A percentile compares a stretch with the other conserved stretches of the same genome.
phyloP scores from a whole-genome alignment of 1,140 invertebrate genomes.

The Hylaeus anthracinus region DNA sequence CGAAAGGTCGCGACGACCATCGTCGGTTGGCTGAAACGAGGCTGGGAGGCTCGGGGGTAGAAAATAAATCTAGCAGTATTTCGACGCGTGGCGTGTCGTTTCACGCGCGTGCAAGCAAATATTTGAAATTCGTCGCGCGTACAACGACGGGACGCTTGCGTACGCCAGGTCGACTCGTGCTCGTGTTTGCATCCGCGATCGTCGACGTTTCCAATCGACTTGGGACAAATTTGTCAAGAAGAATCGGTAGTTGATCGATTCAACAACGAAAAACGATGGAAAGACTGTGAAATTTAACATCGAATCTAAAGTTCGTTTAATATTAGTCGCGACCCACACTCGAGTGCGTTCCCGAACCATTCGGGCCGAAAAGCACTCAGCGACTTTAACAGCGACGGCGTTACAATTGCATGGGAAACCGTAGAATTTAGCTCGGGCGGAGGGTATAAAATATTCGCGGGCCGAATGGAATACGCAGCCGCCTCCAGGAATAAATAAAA shows the following conservation, averaged over 20 bases:
- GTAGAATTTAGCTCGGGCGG: background rate
- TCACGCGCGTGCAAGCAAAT: slow-evolving; percentile 42
- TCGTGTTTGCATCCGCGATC: background rate
- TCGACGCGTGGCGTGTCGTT: slow-evolving; percentile 34
- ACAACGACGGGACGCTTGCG: background rate
- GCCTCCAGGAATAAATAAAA: slow-evolving; percentile 22
- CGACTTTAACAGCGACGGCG: background rate
- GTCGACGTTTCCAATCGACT: background rate
- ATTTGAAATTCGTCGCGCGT: slow-evolving; percentile 53
- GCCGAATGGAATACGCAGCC: background rate
- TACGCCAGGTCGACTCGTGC: too few relatives aligned
- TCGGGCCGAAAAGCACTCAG: slow-evolving; percentile 1
- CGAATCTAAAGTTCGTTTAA: too few relatives aligned
- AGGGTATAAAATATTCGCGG: slow-evolving; percentile 16
- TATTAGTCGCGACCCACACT: too few relatives aligned
- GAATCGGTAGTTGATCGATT: too few relatives aligned
- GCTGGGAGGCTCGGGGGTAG: background rate
- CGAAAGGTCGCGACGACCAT: slow-evolving; percentile 17
- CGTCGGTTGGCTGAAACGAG: background rate
- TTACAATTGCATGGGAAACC: slow-evolving; percentile 3
- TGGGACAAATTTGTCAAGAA: too few relatives aligned
- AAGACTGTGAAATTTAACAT: too few relatives aligned
- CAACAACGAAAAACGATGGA: too few relatives aligned
- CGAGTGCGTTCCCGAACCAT: background rate
- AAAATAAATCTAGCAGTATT: slow-evolving; percentile 47